phyloP scores from a whole-genome alignment of 2,113 vertebrate genomes.

The Chamaea fasciata region DNA sequence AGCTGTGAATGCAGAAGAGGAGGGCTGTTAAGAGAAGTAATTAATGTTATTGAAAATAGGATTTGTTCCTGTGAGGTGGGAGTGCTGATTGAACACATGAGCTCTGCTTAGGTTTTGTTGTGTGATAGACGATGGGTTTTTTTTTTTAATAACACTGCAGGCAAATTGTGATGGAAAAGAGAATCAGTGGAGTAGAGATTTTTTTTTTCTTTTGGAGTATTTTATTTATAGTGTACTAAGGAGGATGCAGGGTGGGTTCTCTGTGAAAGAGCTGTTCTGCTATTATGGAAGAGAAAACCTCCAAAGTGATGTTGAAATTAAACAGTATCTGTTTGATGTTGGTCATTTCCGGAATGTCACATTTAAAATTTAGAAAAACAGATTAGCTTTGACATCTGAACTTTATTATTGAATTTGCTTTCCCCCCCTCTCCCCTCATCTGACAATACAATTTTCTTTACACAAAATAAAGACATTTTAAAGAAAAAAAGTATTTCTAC shows the following conservation, averaged over 20 bases:
- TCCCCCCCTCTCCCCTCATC: no score
- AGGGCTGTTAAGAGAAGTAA: conserved; percentile 1
- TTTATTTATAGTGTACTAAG: neutral
- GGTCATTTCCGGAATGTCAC: neutral
- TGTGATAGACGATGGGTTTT: neutral
- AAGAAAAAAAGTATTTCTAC: neutral
- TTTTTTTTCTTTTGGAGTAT: neutral
- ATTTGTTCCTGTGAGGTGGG: conserved; percentile 18
- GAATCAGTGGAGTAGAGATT: neutral
- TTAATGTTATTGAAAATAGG: neutral
- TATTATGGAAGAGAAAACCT: neutral
- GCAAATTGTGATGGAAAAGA: neutral
- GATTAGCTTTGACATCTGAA: neutral
- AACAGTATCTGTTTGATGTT: neutral
- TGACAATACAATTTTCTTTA: neutral
- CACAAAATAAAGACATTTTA: neutral
- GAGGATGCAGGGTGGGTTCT: neutral
- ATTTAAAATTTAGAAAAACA: neutral
- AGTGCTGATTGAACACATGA: neutral
- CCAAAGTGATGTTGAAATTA: neutral
- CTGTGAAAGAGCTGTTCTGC: neutral
- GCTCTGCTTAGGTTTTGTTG: neutral
- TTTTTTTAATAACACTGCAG: neutral
- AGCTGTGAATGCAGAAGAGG: neutral
- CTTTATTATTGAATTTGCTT: neutral